These are phyloP conservation scores for Holothuria glaberrima DNA, from an alignment of 35 echinoderm and acorn worm species.

Conservation along the genomic window DNA sequence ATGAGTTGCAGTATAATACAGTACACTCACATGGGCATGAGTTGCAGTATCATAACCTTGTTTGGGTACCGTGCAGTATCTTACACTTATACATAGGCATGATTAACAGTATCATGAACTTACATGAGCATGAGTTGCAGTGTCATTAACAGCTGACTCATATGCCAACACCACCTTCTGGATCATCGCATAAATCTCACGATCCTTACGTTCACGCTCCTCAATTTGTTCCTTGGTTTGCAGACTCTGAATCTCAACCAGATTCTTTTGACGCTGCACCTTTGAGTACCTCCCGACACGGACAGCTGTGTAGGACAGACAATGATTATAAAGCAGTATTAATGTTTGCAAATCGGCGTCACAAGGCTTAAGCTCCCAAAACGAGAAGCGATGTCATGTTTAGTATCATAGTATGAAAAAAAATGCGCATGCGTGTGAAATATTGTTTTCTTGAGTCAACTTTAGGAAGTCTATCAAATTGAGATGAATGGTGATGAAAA, in stretches of 20 bases:
- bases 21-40: no score
- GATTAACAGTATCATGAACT: no score
- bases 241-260: slow-evolving; percentile 84
- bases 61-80: no score
- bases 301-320: slow-evolving; percentile 63
- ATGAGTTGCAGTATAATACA: no score
- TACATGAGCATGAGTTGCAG: slow-evolving; percentile 79
- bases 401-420: neutral
- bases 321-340: neutral
- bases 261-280: slow-evolving; percentile 93
- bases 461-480: no score
- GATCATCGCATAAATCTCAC: slow-evolving; percentile 87
- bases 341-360: no score
- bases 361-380: no score
- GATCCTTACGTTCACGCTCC: slow-evolving; percentile 78
- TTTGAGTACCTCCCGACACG: slow-evolving; percentile 97
- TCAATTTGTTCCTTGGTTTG: slow-evolving; percentile 76
- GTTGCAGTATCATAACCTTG: no score
- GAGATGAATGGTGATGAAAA: no score
- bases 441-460: no score
- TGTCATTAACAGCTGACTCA: slow-evolving; percentile 79
- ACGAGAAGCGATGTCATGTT: no score
- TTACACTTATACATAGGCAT: no score
- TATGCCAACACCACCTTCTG: slow-evolving; percentile 85
- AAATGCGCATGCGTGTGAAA: neutral